phyloP scores from a whole-genome alignment of 2,888 invertebrate species.

The Eucriotettix oculatus region DNA sequence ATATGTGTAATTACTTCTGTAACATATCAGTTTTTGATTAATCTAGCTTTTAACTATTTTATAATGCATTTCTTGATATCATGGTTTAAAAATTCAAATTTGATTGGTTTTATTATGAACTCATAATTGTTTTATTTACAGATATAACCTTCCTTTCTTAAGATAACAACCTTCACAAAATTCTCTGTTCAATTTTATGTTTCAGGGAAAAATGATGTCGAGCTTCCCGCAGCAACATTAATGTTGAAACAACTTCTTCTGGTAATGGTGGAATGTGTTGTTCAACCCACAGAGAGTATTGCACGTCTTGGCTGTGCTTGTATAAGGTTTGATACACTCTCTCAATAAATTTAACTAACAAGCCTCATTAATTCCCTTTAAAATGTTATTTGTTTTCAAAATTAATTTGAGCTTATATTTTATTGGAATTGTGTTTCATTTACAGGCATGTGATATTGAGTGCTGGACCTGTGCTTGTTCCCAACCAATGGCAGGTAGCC shows the following conservation, averaged over 20 bases:
- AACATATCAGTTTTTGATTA: too few species aligned
- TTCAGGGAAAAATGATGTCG: slow-evolving; percentile 21
- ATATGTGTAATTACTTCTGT: too few species aligned
- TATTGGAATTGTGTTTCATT: background rate
- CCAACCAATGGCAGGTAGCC: slow-evolving; percentile 74
- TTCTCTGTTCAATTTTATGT: background rate
- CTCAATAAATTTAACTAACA: too few species aligned
- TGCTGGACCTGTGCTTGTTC: slow-evolving; percentile 54
- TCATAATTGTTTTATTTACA: background rate
- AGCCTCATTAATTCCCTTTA: too few species aligned
- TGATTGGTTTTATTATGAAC: background rate
- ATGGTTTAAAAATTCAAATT: background rate
- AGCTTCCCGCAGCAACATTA: slow-evolving; percentile 39
- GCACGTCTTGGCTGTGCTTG: slow-evolving; percentile 86
- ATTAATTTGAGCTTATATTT: too few species aligned
- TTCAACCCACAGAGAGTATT: slow-evolving; percentile 77
- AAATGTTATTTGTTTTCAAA: too few species aligned
- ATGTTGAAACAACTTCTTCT: slow-evolving; percentile 72
- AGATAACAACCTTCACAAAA: background rate
- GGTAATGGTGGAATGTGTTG: slow-evolving; percentile 78
- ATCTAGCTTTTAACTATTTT: too few species aligned
- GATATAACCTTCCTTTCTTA: background rate
- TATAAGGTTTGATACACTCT: slow-evolving; percentile 34
- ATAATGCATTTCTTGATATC: too few species aligned
- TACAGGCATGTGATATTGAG: slow-evolving; percentile 62